Conservation (phyloP, 2,888 invertebrate genomes). For the Morpho deidamia region DNA sequence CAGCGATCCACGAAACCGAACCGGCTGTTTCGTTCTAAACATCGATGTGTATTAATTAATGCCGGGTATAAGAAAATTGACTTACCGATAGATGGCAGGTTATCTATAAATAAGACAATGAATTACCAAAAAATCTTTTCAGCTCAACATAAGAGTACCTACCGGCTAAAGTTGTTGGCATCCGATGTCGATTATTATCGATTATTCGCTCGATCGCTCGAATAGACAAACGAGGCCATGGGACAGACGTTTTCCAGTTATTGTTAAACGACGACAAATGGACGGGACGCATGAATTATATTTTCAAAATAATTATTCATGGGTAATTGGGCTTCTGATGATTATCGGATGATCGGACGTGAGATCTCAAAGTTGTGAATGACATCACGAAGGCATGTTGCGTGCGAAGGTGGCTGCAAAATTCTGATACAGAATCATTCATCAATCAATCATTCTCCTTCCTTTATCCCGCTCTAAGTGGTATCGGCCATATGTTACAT, state of each 20-base stretch:
- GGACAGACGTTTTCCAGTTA: slow-evolving; percentile 27
- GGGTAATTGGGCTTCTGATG: slow-evolving; percentile 21
- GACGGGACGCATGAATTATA: slow-evolving; percentile 36
- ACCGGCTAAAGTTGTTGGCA: slow-evolving; percentile 16
- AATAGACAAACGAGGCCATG: slow-evolving; percentile 30
- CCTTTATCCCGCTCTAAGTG: no score
- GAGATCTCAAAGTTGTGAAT: background rate
- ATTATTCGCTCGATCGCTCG: slow-evolving; percentile 31
- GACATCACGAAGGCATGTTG: background rate
- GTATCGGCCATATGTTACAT: background rate
- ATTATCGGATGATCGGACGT: slow-evolving; percentile 11
- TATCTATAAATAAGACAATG: background rate
- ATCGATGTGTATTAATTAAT: no score
- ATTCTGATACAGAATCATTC: no score
- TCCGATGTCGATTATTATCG: slow-evolving; percentile 29
- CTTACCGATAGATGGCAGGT: no score
- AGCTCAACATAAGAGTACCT: slow-evolving; percentile 1
- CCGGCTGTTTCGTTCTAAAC: no score
- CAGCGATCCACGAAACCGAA: no score
- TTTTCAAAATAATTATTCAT: slow-evolving; percentile 38
- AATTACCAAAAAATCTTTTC: background rate
- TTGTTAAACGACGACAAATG: slow-evolving; percentile 28
- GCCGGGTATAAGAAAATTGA: no score
- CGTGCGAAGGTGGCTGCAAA: background rate
- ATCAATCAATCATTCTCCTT: no score